Base-by-base conservation (phyloP, 2,797 vertebrate species). In the Pseudocheirus occidentalis region DNA sequence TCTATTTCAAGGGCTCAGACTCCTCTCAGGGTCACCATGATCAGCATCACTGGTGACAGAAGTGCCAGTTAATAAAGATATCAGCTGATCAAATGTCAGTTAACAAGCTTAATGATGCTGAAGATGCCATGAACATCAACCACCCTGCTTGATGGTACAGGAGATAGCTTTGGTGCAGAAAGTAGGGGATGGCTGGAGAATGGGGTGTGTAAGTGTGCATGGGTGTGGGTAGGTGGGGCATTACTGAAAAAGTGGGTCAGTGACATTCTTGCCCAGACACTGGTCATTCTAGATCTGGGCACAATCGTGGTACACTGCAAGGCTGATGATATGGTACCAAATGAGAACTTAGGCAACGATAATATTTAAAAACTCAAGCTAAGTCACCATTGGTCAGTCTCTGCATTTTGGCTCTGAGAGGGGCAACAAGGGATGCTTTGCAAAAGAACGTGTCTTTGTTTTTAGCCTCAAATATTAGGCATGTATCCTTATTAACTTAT, bases 281-380 rank as follows among this genome's bases (percentile, higher is more conserved):
- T 40, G n/a, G 66, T 73, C 66, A 40, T 93, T 95, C 95, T 54
- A 90, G n/a, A 95, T 95, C 31, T 93, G 27, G 5, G 66, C 94
- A 34, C 93, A 46, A 9, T 40, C 0, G 18, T 73, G 66, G n/a
- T 18, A 94, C 29, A 95, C n/a, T 66, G 46, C 54, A 90, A 96
- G 92, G 92, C 54, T 92, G 91, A 95, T 95, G 93, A 93, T 92
- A 50, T 52, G 27, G 31, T 31, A 94, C 92, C 91, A 92, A 89
- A 12, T 50, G 90, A 96, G 28, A 96, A 94, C 97, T 95, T 90
- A 46, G 40, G 28, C 55, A 91, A 94, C 96, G 73, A 91, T 28
- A 94, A 52, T 93, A 31, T 62, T 10, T 11, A 94, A 94, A 55
- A 96, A 95, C 59, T 92, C 12, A 89, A 92, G 40, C 0, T 7